Evolutionary conservation across 2,113 vertebrate genomes (phyloP), one percentile per base, ranked within the genome.

Genomic region (Calyptommatus sinebrachiatus): DNA sequence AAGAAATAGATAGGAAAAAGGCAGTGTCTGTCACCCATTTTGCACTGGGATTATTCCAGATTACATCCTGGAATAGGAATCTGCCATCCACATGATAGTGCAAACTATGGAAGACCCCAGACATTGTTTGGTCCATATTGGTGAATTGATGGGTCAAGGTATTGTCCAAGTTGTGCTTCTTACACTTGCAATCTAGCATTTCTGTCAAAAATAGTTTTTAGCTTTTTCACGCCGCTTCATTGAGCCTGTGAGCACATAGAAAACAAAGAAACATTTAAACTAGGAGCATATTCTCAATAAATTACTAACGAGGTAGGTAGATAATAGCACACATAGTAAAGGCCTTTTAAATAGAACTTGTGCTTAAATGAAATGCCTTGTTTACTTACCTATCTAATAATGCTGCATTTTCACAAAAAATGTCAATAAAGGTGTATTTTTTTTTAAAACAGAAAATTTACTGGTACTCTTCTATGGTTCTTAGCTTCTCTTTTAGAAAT

Each of bases 401-500:
- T 0, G 11, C 60, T 93, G 84, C 84, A 80, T 83, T 89, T 84
- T 88, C 81, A 69, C 80, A 83, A 83, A 85, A 78, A 85, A 77
- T 74, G 88, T 88, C 77, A 94, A 94, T 95, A 94, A 94, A 88
- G 68, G 53, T 46, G 28, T 85, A 87, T 41, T 92, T 92, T 90
- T n/a, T 10, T 71, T 45, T 20, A 20, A 78, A 16, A 31, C 16
- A 71, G 24, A 71, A 41, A 14, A 6, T 8, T 71, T 72, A 67
- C 65, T 7, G 18, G 63, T 35, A 80, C 29, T 69, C 28, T 11
- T 12, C 71, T 80, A 45, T 87, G 79, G 72, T 83, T 84, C 87
- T 78, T 77, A 78, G 78, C 77, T 78, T 31, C 41, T 84, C 71
- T 61, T 11, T 29, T 61, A 3, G 21, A 14, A 74, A 72, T 46